Evolutionary conservation across 2,888 invertebrate genomes (phyloP), one percentile per base, ranked within the genome.

Genomic region (Schizotus pectinicornis): DNA sequence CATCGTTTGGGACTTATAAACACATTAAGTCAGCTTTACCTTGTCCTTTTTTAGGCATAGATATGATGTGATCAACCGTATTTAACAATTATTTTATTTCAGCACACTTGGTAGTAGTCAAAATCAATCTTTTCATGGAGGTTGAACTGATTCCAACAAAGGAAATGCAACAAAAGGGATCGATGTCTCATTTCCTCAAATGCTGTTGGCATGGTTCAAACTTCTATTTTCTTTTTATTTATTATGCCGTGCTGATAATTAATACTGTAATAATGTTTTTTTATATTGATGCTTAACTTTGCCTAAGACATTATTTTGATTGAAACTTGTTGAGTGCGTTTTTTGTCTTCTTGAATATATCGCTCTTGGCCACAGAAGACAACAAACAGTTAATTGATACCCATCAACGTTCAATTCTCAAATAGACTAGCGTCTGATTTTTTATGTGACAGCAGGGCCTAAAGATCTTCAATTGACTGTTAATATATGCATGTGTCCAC

Each of bases 1-100:
- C 64, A 64, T 66, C 67, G 64, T 68, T 67, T 63, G 68, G 63
- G 67, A 64, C 65, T 65, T 67, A 66, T 68, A 61, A 67, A 66
- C 59, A 61, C 66, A 68, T 68, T 68, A 65, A 62, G 62, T 50
- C 59, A 63, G 57, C 59, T 61, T 60, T 12, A 34, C 39, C 36
- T 49, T 55, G n/a, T 13, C 9, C 34, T 33, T 55, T 55, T 46
- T 54, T 48, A 2, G 5, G 22, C 22, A 22, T 22, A 22, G n/a
- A n/a, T n/a, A n/a, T n/a, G n/a, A n/a, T 22, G 5, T 32, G 9
- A 45, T 33, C 8, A 2, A 8, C 6, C 33, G 30, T 14, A 35
- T 33, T 41, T 14, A 36, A 22, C 38, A 22, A 11, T 49, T 22
- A 42, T 49, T 56, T 31, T 38, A 42, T 51, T 51, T 33, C 13